Conservation (phyloP, 2,888 invertebrate species). For the Endotricha flammealis region DNA sequence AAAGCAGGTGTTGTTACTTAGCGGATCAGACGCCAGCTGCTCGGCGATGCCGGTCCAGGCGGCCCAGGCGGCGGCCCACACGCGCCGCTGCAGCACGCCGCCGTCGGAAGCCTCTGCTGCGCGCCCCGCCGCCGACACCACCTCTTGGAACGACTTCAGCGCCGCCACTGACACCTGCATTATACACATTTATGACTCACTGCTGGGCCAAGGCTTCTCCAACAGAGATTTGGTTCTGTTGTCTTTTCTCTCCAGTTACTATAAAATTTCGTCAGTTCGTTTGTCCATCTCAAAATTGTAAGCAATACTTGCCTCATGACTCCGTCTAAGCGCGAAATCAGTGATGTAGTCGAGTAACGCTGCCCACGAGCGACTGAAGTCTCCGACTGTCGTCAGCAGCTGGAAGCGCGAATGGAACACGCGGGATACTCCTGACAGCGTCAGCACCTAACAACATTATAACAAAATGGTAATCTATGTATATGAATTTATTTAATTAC, state of each 20-base stretch:
- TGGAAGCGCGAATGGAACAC: conserved; percentile 95
- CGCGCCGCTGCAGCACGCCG: conserved; percentile 68
- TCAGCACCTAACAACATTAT: conserved; percentile 82
- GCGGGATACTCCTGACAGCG: conserved; percentile 93
- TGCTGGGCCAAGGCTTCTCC: background rate
- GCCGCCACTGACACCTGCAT: conserved; percentile 92
- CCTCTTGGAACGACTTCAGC: conserved; percentile 97
- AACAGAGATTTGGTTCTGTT: too few relatives aligned
- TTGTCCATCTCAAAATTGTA: too few relatives aligned
- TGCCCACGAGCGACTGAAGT: conserved; percentile 96
- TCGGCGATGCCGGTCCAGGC: conserved; percentile 93
- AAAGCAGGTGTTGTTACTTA: too few relatives aligned
- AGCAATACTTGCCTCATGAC: conserved; percentile 88
- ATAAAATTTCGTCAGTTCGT: too few relatives aligned
- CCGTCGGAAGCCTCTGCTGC: conserved; percentile 83
- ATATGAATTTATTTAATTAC: too few relatives aligned
- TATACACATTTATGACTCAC: background rate
- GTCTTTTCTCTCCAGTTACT: too few relatives aligned
- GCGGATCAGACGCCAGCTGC: conserved; percentile 22
- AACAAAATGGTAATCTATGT: too few relatives aligned
- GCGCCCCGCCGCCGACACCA: conserved; percentile 87
- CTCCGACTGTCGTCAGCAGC: conserved; percentile 88
- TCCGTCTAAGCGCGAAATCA: conserved; percentile 92
- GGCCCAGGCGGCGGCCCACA: conserved; percentile 91
- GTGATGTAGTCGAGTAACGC: conserved; percentile 96